A percentile compares a stretch with the other conserved stretches of the same genome.
phyloP scores from a whole-genome alignment of 2,888 invertebrate genomes.

The Tinea trinotella region DNA sequence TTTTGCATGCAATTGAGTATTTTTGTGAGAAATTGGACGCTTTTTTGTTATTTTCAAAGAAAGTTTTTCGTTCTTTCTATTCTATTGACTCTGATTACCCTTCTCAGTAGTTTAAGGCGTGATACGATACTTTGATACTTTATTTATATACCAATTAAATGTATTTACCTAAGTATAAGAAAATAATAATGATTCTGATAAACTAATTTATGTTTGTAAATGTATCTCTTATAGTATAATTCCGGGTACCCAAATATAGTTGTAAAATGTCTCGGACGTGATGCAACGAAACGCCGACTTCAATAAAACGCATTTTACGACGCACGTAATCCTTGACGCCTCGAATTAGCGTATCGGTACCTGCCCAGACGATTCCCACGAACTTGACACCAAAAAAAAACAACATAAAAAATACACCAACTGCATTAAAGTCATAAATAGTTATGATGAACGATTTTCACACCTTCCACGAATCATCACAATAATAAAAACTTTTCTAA shows the following conservation, averaged over 20 bases:
- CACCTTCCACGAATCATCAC: constrained; percentile 55
- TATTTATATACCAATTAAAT: too few relatives aligned
- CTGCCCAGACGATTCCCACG: constrained; percentile 48
- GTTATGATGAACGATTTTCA: constrained; percentile 53
- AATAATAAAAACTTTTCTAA: constrained; percentile 40
- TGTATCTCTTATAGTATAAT: neutral
- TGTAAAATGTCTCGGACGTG: constrained; percentile 7
- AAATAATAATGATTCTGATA: neutral
- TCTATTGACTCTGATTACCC: too few relatives aligned
- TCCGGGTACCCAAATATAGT: neutral
- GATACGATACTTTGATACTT: too few relatives aligned
- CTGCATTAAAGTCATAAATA: constrained; percentile 17
- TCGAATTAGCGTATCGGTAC: constrained; percentile 15
- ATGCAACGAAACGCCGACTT: constrained; percentile 3
- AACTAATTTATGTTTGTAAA: neutral
- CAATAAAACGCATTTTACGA: constrained; percentile 16
- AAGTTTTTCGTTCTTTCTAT: too few relatives aligned
- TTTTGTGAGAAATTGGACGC: too few relatives aligned
- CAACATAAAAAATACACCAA: constrained; percentile 39
- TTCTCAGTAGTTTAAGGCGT: too few relatives aligned
- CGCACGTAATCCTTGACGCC: constrained; percentile 16
- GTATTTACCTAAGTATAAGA: too few relatives aligned
- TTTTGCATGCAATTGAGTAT: too few relatives aligned
- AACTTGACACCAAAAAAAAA: constrained; percentile 28
- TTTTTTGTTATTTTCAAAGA: too few relatives aligned